phyloP scores from a whole-genome alignment of 2,113 vertebrate species.

The Dolichotis patagonum region DNA sequence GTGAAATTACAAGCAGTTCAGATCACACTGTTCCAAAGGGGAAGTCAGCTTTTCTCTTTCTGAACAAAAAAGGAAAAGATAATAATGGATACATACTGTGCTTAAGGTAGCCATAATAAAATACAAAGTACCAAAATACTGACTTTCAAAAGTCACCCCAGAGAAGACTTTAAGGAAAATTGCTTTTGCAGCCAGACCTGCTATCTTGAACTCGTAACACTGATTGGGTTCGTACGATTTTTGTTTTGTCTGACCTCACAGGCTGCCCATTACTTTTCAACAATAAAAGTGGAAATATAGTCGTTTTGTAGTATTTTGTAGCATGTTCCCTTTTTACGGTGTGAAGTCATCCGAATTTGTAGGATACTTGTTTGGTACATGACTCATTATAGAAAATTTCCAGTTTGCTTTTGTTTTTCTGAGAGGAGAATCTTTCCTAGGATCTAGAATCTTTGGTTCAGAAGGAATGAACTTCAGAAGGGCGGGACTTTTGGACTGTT shows the following conservation, averaged over 20 bases:
- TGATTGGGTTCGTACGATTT: not conserved
- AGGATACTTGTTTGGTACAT: not conserved
- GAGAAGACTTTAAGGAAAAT: not conserved
- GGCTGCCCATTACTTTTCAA: constrained; percentile 39
- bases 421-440: not conserved
- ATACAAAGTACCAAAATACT: not conserved
- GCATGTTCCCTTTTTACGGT: constrained; percentile 16
- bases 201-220: not conserved
- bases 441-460: not conserved
- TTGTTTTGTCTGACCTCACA: not conserved
- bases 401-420: not conserved
- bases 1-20: constrained; percentile 60
- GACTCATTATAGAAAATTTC: not conserved
- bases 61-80: not conserved
- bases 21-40: not conserved
- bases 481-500: not conserved
- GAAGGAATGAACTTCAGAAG: not conserved
- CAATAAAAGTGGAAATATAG: constrained; percentile 27
- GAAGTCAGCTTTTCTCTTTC: constrained; percentile 17
- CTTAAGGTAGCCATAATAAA: constrained; percentile 27
- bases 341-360: not conserved
- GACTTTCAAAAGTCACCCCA: constrained; percentile 48
- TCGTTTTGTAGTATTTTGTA: constrained; percentile 19
- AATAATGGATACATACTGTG: not conserved
- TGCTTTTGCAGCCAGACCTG: not conserved